Conservation (phyloP, 2,888 invertebrate genomes). For the Nesidiocoris tenuis region DNA sequence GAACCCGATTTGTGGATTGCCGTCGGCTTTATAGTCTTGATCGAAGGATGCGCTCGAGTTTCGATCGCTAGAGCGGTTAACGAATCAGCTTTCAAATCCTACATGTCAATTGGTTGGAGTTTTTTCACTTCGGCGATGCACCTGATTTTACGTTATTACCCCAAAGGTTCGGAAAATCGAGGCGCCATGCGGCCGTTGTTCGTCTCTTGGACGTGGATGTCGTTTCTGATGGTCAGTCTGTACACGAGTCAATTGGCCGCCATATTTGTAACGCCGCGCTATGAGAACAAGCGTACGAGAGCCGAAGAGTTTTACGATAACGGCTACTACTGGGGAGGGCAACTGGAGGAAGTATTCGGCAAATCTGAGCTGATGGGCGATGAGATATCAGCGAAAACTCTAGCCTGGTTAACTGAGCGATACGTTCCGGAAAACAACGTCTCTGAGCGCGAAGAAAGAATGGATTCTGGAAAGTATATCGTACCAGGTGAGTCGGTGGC, state of each 20-base stretch:
- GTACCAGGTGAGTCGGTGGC: constrained; percentile 11
- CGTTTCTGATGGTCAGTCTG: not conserved
- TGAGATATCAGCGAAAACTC: not conserved
- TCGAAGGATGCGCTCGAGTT: not conserved
- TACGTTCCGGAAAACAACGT: not conserved
- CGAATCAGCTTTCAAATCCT: not conserved
- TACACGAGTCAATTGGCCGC: constrained; percentile 22
- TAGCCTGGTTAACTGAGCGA: not conserved
- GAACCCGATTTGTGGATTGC: constrained; percentile 7
- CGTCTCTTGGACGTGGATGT: constrained; percentile 24
- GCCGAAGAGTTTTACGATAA: not conserved
- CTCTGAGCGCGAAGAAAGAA: constrained; percentile 21
- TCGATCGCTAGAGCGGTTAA: not conserved
- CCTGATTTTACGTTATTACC: constrained; percentile 15
- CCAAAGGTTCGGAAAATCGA: not conserved
- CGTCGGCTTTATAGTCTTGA: not conserved
- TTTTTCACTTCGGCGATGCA: constrained; percentile 7
- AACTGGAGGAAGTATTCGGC: not conserved
- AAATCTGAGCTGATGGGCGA: no score
- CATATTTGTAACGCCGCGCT: constrained; percentile 17
- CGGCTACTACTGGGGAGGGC: constrained; percentile 19
- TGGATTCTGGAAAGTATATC: constrained; percentile 19
- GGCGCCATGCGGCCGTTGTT: constrained; percentile 14
- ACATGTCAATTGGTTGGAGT: constrained; percentile 11
- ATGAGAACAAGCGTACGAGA: constrained; percentile 5